Evolutionary conservation across 2,888 invertebrate genomes (phyloP), one percentile per base, ranked within the genome.

Genomic region (Sarcophaga carnaria): DNA sequence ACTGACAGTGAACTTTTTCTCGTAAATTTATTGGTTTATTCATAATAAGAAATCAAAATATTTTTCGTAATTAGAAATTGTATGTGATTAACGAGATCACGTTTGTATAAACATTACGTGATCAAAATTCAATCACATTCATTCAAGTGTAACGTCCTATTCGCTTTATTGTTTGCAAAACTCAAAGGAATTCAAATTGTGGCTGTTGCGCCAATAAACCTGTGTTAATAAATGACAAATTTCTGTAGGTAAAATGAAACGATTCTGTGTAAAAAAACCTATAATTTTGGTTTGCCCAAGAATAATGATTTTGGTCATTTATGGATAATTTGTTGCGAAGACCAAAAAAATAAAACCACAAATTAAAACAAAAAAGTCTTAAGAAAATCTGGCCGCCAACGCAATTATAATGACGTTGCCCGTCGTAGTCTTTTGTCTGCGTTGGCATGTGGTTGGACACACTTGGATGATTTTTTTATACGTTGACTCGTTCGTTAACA

Each of bases 391-490:
- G 71, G 25, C 75, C 69, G 63, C 82, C 64, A 71, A 67, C 71
- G 69, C 59, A 79, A 47, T n/a, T 59, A 63, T 49, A 69, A 76
- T 83, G 71, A 71, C 69, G 64, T 76, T 67, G 45, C 45, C 67
- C 49, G 10, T 62, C 37, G 10, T 62, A 79, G 64, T 71, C 69
- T 80, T 83, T 80, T 78, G 72, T 77, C 72, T 70, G 70, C 59
- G 47, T 11, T 71, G 75, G 70, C 77, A 87, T 86, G 85, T 82
- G 54, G 54, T 54, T 54, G 87, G 90, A 88, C 88, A 90, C 90
- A 90, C 89, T 90, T 91, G 90, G 91, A 85, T 92, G 91, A 77
- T 88, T 88, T 90, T 80, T 60, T 71, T 54, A 14, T 54, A 4
- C 17, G 22, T 20, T 59, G 76, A 22, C 54, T 63, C 60, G 59